Base-by-base conservation (phyloP, 2,113 vertebrate genomes). In the Actenoides hombroni region DNA sequence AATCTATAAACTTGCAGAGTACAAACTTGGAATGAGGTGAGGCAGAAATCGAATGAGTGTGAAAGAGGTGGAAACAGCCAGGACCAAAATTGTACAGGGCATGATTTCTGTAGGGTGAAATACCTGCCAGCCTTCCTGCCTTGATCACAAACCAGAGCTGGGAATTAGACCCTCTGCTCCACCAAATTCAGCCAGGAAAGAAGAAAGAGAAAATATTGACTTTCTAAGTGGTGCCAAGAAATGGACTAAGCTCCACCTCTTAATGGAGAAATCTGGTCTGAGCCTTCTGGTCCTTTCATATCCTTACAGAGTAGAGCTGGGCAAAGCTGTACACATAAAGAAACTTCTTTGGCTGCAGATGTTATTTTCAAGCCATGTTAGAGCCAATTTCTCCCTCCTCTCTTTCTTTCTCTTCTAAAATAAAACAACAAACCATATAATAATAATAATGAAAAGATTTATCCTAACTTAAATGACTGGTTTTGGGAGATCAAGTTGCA, bases 401-500 rank as follows among this genome's bases (percentile, higher is more conserved):
- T 35, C 29, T 56, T 42, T 48, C 26, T 67, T 44, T 51, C 51
- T 90, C 19, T 70, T 74, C 75, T 71, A 75, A 91, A 88, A 79
- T 63, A 70, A 81, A 86, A 67, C 77, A 89, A 59, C 84, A 65
- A 90, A 67, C 78, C 77, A 53, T 88, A 65, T 88, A 85, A 85
- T 74, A 85, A 94, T 80, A 68, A 79, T 60, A 59, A 93, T 60
- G 81, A 87, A 89, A 92, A 90, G 54, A 92, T 87, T 90, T 81
- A 77, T 42, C 74, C 81, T 39, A 39, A n/a, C 61, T 68, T 53
- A 80, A 94, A 88, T 64, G n/a, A 70, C 87, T 64, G 39, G 29
- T 11, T 75, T 79, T 24, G 21, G 80, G 61, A 51, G n/a, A 85
- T 94, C 79, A 60, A 74, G 46, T 93, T 94, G 88, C 90, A 79